Conservation (phyloP, 2,888 invertebrate species). For the Nesidiocoris tenuis region DNA sequence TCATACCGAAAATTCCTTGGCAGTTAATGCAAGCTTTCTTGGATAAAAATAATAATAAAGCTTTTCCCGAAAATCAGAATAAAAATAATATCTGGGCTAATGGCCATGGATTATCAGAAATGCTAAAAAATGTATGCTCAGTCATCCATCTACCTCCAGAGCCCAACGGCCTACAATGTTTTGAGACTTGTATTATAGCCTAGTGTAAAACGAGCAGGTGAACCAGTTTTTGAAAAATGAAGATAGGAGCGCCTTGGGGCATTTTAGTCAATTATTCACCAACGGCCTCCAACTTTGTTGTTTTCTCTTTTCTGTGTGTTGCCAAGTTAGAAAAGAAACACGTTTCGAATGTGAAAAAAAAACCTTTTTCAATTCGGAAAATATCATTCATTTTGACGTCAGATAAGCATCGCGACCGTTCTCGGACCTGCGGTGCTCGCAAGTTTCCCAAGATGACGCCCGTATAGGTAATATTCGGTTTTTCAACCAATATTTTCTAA, state of each 20-base stretch:
- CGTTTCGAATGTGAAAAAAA: neutral
- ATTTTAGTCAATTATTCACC: neutral
- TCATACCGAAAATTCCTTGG: too few species aligned
- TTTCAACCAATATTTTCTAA: neutral
- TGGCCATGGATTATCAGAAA: too few species aligned
- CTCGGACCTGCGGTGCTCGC: neutral
- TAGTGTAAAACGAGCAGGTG: neutral
- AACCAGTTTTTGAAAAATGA: neutral
- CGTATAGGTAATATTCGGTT: neutral
- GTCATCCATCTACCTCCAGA: too few species aligned
- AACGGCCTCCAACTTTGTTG: neutral
- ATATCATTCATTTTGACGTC: neutral
- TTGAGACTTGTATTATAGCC: too few species aligned
- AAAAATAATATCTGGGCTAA: too few species aligned
- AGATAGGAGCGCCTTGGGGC: neutral
- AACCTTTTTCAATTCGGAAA: neutral
- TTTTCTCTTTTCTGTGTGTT: neutral
- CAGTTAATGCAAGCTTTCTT: too few species aligned
- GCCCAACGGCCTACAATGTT: too few species aligned
- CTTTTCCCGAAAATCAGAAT: too few species aligned
- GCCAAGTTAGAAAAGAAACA: neutral
- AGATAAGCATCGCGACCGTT: neutral
- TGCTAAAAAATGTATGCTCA: too few species aligned
- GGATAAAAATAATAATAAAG: too few species aligned
- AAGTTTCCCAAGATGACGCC: neutral